phyloP scores from a whole-genome alignment of 2,888 invertebrate species.

The Pterobdella sp. region DNA sequence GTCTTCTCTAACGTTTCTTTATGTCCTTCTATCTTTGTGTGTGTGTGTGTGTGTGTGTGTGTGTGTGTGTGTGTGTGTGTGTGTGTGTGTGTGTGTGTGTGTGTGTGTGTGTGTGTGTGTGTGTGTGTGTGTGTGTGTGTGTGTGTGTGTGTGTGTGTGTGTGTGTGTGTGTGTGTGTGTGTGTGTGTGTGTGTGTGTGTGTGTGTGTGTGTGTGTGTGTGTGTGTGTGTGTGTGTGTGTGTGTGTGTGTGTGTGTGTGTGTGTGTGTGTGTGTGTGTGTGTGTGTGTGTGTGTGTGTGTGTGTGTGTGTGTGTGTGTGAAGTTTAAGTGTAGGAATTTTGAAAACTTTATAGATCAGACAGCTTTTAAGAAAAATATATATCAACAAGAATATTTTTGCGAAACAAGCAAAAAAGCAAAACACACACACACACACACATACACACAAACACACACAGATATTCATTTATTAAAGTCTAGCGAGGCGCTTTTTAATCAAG shows the following conservation, averaged over 20 bases:
- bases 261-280: slow-evolving; percentile 25
- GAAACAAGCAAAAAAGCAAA: too few relatives aligned
- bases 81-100: slow-evolving; percentile 27
- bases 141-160: slow-evolving; percentile 28
- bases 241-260: slow-evolving; percentile 25
- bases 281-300: slow-evolving; percentile 8
- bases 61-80: slow-evolving; percentile 28
- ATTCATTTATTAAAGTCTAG: too few relatives aligned
- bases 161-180: slow-evolving; percentile 22
- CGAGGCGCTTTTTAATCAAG: too few relatives aligned
- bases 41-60: too few relatives aligned
- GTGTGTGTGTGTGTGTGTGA: not conserved
- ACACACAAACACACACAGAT: too few relatives aligned
- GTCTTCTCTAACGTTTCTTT: too few relatives aligned
- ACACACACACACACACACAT: too few relatives aligned
- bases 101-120: slow-evolving; percentile 26
- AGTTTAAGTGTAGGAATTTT: not conserved
- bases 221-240: slow-evolving; percentile 24
- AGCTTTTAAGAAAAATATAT: not conserved
- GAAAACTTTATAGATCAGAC: not conserved
- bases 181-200: slow-evolving; percentile 27
- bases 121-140: slow-evolving; percentile 23
- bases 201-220: slow-evolving; percentile 27
- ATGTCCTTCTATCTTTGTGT: too few relatives aligned
- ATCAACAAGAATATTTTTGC: not conserved